phyloP scores from a whole-genome alignment of 2,113 vertebrate genomes.

The Caranx ignobilis region DNA sequence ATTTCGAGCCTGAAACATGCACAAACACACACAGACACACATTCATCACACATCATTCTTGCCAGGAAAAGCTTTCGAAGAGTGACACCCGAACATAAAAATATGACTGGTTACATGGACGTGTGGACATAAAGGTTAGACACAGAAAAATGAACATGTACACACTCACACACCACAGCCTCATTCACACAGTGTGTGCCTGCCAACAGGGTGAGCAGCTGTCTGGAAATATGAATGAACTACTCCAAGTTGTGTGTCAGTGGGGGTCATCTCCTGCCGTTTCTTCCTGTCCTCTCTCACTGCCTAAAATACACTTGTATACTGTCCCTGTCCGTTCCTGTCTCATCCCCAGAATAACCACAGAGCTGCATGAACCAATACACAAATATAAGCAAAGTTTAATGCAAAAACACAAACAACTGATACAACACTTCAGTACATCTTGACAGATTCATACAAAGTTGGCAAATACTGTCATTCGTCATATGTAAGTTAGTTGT shows the following conservation, averaged over 20 bases:
- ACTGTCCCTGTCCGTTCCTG: constrained; percentile 52
- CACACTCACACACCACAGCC: constrained; percentile 33
- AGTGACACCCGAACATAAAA: constrained; percentile 14
- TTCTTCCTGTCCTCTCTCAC: constrained; percentile 59
- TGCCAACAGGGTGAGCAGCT: constrained; percentile 62
- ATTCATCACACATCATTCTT: constrained; percentile 35
- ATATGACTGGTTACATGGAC: constrained; percentile 60
- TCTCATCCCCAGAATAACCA: constrained; percentile 68
- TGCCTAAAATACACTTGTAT: constrained; percentile 63
- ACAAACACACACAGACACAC: constrained; percentile 31
- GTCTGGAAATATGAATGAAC: constrained; percentile 52
- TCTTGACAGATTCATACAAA: constrained; percentile 81
- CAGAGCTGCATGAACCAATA: constrained; percentile 49
- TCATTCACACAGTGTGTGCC: constrained; percentile 61
- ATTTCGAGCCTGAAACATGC: constrained; percentile 46
- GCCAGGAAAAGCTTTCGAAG: constrained; percentile 37
- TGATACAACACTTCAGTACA: constrained; percentile 82
- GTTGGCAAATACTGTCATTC: constrained; percentile 82
- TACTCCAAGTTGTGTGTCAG: constrained; percentile 54
- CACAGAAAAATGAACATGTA: constrained; percentile 35
- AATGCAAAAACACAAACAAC: constrained; percentile 84
- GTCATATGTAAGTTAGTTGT: constrained; percentile 87
- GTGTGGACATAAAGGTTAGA: constrained; percentile 57
- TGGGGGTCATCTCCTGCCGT: constrained; percentile 61
- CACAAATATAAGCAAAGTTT: constrained; percentile 83